Evolutionary conservation across 2,113 vertebrate species (phyloP).

Genomic region (Poicephalus gulielmi): DNA sequence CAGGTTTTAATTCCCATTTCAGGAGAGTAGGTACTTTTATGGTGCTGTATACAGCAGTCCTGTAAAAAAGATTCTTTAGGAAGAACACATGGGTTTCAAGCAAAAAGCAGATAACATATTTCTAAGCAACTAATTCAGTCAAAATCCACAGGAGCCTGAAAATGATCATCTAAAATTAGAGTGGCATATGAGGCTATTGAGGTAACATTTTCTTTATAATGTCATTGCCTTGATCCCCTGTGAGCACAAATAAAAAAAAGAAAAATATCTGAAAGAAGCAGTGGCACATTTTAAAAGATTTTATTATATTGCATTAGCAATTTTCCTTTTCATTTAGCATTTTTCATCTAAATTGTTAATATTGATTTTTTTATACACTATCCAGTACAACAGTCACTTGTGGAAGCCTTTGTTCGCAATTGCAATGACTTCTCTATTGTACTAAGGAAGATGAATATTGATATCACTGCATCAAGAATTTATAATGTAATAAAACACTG

Average conservation of each 20-base stretch:
- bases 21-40: neutral
- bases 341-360: constrained; percentile 53
- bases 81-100: neutral
- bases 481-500: constrained; percentile 42
- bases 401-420: constrained; percentile 31
- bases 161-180: neutral
- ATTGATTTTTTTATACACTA: constrained; percentile 33
- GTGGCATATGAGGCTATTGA: neutral
- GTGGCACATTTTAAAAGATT: neutral
- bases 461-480: constrained; percentile 16
- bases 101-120: neutral
- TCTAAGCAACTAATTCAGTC: neutral
- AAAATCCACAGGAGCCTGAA: neutral
- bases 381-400: constrained; percentile 1
- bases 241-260: neutral
- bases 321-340: constrained; percentile 5
- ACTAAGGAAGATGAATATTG: constrained; percentile 46
- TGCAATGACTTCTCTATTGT: constrained; percentile 28
- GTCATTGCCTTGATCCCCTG: neutral
- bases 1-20: neutral
- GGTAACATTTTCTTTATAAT: neutral
- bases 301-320: neutral
- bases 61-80: neutral
- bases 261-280: neutral
- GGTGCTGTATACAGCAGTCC: neutral